phyloP scores from a whole-genome alignment of 2,113 vertebrate species.

The Monopterus albus region DNA sequence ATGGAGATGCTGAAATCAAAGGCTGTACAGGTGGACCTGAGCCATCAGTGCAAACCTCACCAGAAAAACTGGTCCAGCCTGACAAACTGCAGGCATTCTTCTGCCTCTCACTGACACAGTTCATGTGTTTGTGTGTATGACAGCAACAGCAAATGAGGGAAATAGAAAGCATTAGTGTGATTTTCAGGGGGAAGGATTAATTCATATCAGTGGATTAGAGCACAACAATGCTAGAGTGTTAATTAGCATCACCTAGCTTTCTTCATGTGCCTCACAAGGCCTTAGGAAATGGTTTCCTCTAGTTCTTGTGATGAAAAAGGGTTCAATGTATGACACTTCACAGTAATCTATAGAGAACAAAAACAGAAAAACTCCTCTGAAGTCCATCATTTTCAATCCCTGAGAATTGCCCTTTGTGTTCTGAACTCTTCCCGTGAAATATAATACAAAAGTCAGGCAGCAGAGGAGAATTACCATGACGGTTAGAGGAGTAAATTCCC shows the following conservation, averaged over 20 bases:
- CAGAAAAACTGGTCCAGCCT: slow-evolving; percentile 55
- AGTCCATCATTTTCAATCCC: slow-evolving; percentile 39
- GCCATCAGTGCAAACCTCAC: not conserved
- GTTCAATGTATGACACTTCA: slow-evolving; percentile 50
- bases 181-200: slow-evolving; percentile 1
- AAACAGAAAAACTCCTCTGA: slow-evolving; percentile 24
- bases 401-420: slow-evolving; percentile 51
- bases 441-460: slow-evolving; percentile 55
- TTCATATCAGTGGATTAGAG: slow-evolving; percentile 24
- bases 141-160: not conserved
- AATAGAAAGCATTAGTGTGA: not conserved
- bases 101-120: not conserved
- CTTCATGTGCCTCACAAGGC: not conserved
- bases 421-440: slow-evolving; percentile 39
- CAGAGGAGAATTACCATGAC: slow-evolving; percentile 54
- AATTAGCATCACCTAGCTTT: slow-evolving; percentile 39
- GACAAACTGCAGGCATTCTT: slow-evolving; percentile 45
- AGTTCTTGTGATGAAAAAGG: slow-evolving; percentile 26
- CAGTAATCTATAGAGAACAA: slow-evolving; percentile 30
- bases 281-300: slow-evolving; percentile 9
- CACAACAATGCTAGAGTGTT: slow-evolving; percentile 1
- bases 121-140: slow-evolving; percentile 3
- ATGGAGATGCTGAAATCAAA: not conserved
- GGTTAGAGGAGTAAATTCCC: slow-evolving; percentile 59
- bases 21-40: not conserved